These are phyloP conservation scores for Bemisia tabaci DNA, from an alignment of 1,140 invertebrate genomes.

Conservation along the genomic window DNA sequence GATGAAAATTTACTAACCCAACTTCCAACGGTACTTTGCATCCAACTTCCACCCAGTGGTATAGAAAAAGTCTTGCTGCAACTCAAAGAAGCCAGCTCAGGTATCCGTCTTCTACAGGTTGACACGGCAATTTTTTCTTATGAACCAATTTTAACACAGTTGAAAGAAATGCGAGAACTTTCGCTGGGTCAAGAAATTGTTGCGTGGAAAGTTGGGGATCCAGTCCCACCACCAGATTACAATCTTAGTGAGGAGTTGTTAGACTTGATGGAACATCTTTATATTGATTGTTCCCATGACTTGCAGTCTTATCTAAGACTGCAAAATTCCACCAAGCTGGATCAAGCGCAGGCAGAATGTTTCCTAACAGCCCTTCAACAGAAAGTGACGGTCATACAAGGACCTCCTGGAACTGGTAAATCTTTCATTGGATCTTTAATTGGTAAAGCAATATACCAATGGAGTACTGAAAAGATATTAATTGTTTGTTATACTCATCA, in stretches of 20 bases:
- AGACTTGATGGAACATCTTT: neutral
- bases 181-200: neutral
- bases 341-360: neutral
- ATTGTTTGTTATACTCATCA: conserved; percentile 77
- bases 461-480: conserved; percentile 40
- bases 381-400: conserved; percentile 49
- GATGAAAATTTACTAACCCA: neutral
- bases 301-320: neutral
- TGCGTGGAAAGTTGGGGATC: neutral
- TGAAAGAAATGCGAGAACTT: neutral
- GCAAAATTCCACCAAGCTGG: neutral
- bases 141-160: neutral
- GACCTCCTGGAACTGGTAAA: conserved; percentile 65
- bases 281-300: neutral
- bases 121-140: neutral
- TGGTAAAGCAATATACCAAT: conserved; percentile 35
- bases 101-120: neutral
- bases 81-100: neutral
- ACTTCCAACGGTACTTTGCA: neutral
- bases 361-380: neutral
- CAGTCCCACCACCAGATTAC: neutral
- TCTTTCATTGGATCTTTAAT: conserved; percentile 57
- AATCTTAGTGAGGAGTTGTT: neutral
- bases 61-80: neutral
- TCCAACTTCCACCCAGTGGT: neutral